Evolutionary conservation across 2,888 invertebrate genomes (phyloP).

Genomic region (Apocheima hispidaria): DNA sequence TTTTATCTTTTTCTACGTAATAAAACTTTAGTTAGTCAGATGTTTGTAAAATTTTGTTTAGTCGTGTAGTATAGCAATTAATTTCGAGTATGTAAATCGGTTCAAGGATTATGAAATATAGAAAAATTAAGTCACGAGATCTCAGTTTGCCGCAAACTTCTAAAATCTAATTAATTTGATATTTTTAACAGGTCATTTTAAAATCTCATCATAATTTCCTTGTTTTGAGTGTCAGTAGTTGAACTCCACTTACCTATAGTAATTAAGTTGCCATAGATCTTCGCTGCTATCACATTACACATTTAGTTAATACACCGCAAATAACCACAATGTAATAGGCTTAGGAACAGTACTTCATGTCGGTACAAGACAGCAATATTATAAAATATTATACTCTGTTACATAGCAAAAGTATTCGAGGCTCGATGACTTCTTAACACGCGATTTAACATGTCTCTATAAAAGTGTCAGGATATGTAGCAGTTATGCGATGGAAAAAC

Average conservation of each 20-base stretch:
- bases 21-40: too few relatives aligned
- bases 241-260: conserved; percentile 12
- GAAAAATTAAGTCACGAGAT: too few relatives aligned
- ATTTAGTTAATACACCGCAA: conserved; percentile 28
- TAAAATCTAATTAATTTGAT: too few relatives aligned
- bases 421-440: neutral
- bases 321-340: neutral
- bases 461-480: neutral
- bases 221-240: neutral
- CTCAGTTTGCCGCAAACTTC: too few relatives aligned
- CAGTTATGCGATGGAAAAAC: neutral
- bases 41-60: too few relatives aligned
- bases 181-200: too few relatives aligned
- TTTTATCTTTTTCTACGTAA: too few relatives aligned
- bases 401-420: neutral
- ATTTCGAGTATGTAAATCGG: too few relatives aligned
- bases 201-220: neutral
- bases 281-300: conserved; percentile 25
- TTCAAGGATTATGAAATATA: too few relatives aligned
- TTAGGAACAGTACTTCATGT: conserved; percentile 7
- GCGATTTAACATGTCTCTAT: neutral
- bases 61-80: too few relatives aligned
- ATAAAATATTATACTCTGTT: neutral
- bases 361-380: neutral
- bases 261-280: conserved; percentile 27